Percentiles rank a stretch among this genome's conserved stretches.
Evolutionary conservation across 2,113 vertebrate species (phyloP).

Genomic region (Prochilodus magdalenae): DNA sequence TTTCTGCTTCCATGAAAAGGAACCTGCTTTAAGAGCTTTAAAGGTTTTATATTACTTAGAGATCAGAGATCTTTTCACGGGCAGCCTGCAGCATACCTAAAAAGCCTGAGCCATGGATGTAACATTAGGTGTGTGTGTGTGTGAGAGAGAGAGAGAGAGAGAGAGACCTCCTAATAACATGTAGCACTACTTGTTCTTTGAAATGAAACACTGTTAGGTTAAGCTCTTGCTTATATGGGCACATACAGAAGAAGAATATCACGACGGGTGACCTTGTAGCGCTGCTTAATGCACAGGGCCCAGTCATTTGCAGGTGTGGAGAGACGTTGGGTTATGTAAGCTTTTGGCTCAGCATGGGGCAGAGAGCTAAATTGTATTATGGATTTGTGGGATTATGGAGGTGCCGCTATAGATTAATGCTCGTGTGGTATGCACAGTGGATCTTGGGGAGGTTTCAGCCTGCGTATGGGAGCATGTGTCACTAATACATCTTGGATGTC

Average conservation of each 20-base stretch:
- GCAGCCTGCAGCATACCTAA: not conserved
- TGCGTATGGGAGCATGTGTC: slow-evolving; percentile 22
- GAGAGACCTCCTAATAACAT: not conserved
- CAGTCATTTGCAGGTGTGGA: slow-evolving; percentile 51
- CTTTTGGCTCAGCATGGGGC: slow-evolving; percentile 35
- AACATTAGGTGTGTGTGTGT: not conserved
- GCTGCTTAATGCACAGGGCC: slow-evolving; percentile 5
- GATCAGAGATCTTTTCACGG: not conserved
- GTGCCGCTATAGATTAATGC: slow-evolving; percentile 39
- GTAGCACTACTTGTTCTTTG: not conserved
- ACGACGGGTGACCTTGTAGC: slow-evolving; percentile 8
- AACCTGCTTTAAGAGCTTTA: not conserved
- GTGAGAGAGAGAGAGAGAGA: not conserved
- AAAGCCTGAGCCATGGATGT: not conserved
- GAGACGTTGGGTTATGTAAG: slow-evolving; percentile 30
- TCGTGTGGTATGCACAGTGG: slow-evolving; percentile 11
- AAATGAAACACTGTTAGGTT: slow-evolving; percentile 14
- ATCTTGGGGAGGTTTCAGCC: slow-evolving; percentile 10
- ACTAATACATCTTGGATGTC: not conserved
- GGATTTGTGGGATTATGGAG: slow-evolving; percentile 28
- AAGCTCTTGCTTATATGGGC: slow-evolving; percentile 14
- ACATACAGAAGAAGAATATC: not conserved
- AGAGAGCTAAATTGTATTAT: slow-evolving; percentile 20
- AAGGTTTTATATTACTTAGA: not conserved
- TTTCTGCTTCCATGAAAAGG: not conserved